These are phyloP conservation scores for Ophion ellenae DNA, from an alignment of 2,888 invertebrate species.

Conservation along the genomic window DNA sequence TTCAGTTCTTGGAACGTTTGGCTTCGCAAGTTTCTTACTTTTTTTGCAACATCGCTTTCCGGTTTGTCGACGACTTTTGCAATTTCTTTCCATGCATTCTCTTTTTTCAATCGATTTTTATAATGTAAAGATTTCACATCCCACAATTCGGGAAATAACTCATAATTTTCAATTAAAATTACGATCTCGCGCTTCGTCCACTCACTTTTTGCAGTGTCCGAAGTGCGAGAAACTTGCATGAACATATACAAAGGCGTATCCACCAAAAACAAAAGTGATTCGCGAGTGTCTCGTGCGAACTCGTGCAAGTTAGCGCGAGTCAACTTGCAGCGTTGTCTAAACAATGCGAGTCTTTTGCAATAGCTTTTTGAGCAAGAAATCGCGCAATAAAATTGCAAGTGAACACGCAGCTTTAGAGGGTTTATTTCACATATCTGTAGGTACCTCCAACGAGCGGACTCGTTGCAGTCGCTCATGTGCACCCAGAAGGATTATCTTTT, in stretches of 20 bases:
- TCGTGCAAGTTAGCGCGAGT: not conserved
- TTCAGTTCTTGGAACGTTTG: not conserved
- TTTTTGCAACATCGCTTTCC: not conserved
- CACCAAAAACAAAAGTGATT: not conserved
- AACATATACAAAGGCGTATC: not conserved
- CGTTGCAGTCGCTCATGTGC: too few species aligned
- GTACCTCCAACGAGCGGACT: too few species aligned
- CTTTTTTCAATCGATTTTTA: not conserved
- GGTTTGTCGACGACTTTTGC: not conserved
- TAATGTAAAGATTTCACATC: not conserved
- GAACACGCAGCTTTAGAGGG: not conserved
- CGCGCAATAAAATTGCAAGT: too few species aligned
- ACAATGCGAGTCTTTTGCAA: not conserved
- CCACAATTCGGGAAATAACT: too few species aligned
- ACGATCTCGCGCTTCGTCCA: conserved; percentile 2
- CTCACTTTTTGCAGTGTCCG: conserved; percentile 3
- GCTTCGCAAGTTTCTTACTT: not conserved
- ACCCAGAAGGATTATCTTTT: too few species aligned
- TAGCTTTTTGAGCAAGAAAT: not conserved
- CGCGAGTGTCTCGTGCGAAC: not conserved
- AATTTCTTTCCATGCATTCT: not conserved
- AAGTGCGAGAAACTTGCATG: not conserved
- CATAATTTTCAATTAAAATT: not conserved
- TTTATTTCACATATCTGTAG: too few species aligned
- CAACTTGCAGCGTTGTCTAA: not conserved